phyloP scores from a whole-genome alignment of 2,888 invertebrate species.

The Ectropis crepuscularia region DNA sequence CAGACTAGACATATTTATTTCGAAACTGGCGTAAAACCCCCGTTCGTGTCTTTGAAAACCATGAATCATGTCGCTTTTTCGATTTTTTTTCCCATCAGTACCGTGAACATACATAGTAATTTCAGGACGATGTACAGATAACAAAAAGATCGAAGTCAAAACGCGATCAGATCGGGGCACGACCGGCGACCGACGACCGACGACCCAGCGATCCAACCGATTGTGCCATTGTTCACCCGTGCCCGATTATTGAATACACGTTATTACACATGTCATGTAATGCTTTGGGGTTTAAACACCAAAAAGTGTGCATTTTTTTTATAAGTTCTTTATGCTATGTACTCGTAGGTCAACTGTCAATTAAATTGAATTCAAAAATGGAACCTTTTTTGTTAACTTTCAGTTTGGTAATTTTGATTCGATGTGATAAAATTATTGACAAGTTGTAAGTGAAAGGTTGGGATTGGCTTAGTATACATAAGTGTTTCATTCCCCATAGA shows the following conservation, averaged over 20 bases:
- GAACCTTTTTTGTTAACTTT: no score
- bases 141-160: conserved; percentile 70
- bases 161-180: conserved; percentile 64
- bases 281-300: background rate
- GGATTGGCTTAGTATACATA: no score
- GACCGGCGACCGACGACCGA: conserved; percentile 55
- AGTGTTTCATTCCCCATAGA: no score
- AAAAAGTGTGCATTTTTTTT: background rate
- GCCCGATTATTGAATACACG: background rate
- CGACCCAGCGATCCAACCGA: conserved; percentile 35
- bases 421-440: no score
- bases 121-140: conserved; percentile 65
- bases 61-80: background rate
- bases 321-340: background rate
- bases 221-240: conserved; percentile 28
- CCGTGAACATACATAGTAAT: conserved; percentile 58
- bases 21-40: no score
- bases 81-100: conserved; percentile 32
- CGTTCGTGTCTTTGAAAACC: no score
- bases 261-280: background rate
- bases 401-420: no score
- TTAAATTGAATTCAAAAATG: no score
- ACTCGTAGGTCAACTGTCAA: no score
- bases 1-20: no score
- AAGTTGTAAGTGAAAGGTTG: no score